Evolutionary conservation across 1,140 invertebrate species (phyloP), one percentile per base, ranked within the genome.

Genomic region (Conus betulinus): DNA sequence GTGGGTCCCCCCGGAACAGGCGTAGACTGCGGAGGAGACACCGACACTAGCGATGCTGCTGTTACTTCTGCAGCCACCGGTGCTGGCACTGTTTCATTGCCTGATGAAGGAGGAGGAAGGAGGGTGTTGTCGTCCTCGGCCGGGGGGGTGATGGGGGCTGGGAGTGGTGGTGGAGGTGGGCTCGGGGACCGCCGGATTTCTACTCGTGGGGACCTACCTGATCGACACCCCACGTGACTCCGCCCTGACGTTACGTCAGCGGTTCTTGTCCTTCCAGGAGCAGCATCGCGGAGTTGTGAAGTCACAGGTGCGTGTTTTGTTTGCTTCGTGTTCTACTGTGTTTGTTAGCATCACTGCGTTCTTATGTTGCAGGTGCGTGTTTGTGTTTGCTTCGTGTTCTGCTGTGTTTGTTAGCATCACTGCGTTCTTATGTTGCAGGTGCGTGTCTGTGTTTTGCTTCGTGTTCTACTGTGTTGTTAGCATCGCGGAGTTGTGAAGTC

Each of bases 191-290:
- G 25, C 5, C 55, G 82, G 27, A 84, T 8, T n/a, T 8, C 55
- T 84, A 3, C 55, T 23, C 4, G 82, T 84, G 23, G 82, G 82
- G 25, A 84, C 82, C n/a, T 84, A 63, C 55, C 55, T 84, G 55
- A 84, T 84, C 53, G 82, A 84, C 82, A 63, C 82, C 39, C 82
- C 82, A 3, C 7, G 23, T 7, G 82, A 84, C 82, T 27, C 82
- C 55, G 82, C 23, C n/a, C 55, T 63, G 23, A 17, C 23, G 8
- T 11, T 84, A 6, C 53, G 82, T 3, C 82, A 84, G 57, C 17
- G 57, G 55, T 63, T 63, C 25, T n/a, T 84, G n/a, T 53, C 10
- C 57, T 67, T 27, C 57, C 82, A 84, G 55, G 82, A 84, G 51
- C 82, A 84, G 57, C 82, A 84, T 27, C 82, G 82, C 0, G 82